Conservation (phyloP, 2,113 vertebrate genomes). For the Myotis lucifugus region DNA sequence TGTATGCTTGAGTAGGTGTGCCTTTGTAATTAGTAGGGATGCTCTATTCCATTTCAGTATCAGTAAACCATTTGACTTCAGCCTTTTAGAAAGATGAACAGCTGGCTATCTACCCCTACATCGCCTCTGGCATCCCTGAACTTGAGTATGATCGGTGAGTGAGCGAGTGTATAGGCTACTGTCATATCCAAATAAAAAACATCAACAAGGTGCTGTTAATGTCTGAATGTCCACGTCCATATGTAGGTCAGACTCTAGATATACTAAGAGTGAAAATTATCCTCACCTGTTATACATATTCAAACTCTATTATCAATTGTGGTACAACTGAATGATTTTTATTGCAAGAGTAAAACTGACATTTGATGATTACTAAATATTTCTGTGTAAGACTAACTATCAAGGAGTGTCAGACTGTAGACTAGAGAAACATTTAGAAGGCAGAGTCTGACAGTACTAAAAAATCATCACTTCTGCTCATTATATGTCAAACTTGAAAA, state of each 20-base stretch:
- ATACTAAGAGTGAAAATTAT: background rate
- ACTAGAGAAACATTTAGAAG: background rate
- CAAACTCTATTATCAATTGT: background rate
- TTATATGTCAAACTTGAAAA: background rate
- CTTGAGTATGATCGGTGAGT: background rate
- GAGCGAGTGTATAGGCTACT: background rate
- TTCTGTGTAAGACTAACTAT: conserved; percentile 12
- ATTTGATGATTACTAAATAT: conserved; percentile 19
- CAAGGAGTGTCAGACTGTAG: background rate
- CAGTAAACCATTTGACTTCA: background rate
- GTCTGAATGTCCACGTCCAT: background rate
- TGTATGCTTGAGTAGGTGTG: background rate
- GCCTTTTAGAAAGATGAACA: background rate
- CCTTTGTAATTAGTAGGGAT: background rate
- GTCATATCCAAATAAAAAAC: background rate
- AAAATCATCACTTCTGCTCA: background rate
- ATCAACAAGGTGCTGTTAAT: background rate
- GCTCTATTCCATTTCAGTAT: background rate
- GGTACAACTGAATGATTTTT: background rate
- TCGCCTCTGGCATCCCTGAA: background rate
- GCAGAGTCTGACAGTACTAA: background rate
- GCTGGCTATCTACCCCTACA: background rate
- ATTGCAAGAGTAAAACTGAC: conserved; percentile 12
- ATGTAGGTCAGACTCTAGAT: background rate
- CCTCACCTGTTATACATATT: background rate